These are phyloP conservation scores for Sinocyclocheilus grahami DNA, from an alignment of 2,113 vertebrate species.

Conservation along the genomic window DNA sequence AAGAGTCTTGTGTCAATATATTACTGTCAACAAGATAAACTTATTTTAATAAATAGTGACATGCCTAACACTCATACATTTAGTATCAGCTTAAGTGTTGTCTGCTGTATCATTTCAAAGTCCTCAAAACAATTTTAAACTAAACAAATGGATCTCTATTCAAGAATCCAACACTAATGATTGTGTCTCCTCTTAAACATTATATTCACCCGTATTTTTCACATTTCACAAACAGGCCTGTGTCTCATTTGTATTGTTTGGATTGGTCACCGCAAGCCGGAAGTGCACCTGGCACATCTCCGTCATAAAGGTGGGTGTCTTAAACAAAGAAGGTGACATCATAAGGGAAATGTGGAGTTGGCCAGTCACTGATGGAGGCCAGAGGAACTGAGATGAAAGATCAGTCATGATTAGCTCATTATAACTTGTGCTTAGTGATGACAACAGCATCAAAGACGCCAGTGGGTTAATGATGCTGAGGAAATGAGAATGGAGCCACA, in stretches of 20 bases:
- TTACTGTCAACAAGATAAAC: not conserved
- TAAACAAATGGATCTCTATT: not conserved
- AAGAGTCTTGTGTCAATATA: not conserved
- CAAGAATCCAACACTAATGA: not conserved
- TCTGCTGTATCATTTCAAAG: not conserved
- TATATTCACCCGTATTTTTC: not conserved
- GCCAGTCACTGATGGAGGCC: constrained; percentile 35
- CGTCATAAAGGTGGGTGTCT: not conserved
- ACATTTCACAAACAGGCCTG: not conserved
- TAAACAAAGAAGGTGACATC: constrained; percentile 57
- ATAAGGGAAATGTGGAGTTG: constrained; percentile 52
- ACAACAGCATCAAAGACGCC: constrained; percentile 38
- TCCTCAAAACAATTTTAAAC: not conserved
- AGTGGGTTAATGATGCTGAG: constrained; percentile 46
- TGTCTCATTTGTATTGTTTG: constrained; percentile 20
- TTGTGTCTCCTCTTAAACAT: not conserved
- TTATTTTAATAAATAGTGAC: not conserved
- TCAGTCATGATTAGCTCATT: constrained; percentile 46
- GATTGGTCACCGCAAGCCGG: constrained; percentile 34
- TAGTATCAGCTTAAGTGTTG: not conserved
- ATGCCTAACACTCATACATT: not conserved
- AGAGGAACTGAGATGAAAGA: constrained; percentile 50
- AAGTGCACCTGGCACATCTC: constrained; percentile 51
- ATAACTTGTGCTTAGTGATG: constrained; percentile 48
- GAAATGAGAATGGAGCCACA: constrained; percentile 54